Evolutionary conservation across 2,797 vertebrate species (phyloP).

Genomic region (Babyrousa celebensis): DNA sequence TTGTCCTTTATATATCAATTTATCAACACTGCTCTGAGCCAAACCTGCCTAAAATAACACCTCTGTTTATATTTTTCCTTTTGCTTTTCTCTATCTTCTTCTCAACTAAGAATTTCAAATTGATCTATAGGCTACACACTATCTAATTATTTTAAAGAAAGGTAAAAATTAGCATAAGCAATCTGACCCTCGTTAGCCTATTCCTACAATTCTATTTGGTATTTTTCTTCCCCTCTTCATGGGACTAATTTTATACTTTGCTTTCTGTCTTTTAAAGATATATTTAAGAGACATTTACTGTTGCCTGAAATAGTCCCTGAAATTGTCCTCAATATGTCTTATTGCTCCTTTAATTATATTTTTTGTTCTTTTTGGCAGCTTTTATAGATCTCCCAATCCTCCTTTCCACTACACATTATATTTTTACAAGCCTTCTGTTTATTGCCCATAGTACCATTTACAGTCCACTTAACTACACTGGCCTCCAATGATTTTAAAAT

Average conservation of each 20-base stretch:
- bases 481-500: slow-evolving; percentile 86
- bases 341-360: slow-evolving; percentile 83
- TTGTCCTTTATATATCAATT: slow-evolving; percentile 20
- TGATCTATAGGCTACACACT: background rate
- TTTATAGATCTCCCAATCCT: slow-evolving; percentile 86
- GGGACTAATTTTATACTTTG: slow-evolving; percentile 73
- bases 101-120: slow-evolving; percentile 37
- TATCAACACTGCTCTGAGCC: slow-evolving; percentile 1
- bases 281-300: slow-evolving; percentile 75
- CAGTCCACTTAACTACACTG: slow-evolving; percentile 83
- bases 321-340: slow-evolving; percentile 78
- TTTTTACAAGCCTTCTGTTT: slow-evolving; percentile 87
- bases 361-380: slow-evolving; percentile 81
- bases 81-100: background rate
- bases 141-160: slow-evolving; percentile 59
- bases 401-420: slow-evolving; percentile 78
- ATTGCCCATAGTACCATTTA: slow-evolving; percentile 85
- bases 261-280: slow-evolving; percentile 75
- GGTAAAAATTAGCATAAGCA: slow-evolving; percentile 41
- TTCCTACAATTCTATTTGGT: slow-evolving; percentile 35
- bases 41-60: slow-evolving; percentile 46
- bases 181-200: slow-evolving; percentile 39
- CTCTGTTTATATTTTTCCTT: slow-evolving; percentile 24
- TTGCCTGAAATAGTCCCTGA: slow-evolving; percentile 81
- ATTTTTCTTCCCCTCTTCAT: slow-evolving; percentile 66